A percentile compares a stretch with the other conserved stretches of the same genome.
These are phyloP conservation scores for Sminthopsis crassicaudata DNA, from an alignment of 2,113 vertebrate species.

Conservation along the genomic window DNA sequence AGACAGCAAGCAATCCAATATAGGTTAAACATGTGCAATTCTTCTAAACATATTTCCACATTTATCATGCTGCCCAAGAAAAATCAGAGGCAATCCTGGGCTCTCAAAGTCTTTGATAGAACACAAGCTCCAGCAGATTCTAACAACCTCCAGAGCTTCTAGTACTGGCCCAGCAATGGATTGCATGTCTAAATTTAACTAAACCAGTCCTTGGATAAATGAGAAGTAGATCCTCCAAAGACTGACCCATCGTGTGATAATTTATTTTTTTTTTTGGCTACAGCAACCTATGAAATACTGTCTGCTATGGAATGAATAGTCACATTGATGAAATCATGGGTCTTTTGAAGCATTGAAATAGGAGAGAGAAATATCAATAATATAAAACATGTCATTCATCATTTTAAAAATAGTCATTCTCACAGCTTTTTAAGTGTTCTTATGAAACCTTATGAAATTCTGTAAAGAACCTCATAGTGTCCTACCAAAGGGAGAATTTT, in stretches of 20 bases:
- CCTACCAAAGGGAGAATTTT: not conserved
- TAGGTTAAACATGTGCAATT: too few relatives aligned
- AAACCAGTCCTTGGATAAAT: not conserved
- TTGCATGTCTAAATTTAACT: not conserved
- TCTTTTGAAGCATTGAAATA: not conserved
- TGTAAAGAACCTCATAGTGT: not conserved
- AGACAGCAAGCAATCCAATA: too few relatives aligned
- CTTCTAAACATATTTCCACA: too few relatives aligned
- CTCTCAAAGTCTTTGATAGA: not conserved
- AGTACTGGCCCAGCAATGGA: not conserved
- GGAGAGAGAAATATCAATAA: not conserved
- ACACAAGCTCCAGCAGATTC: not conserved
- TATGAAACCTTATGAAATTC: not conserved
- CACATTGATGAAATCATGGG: not conserved
- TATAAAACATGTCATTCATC: not conserved
- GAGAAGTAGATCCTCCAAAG: not conserved
- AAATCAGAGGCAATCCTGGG: not conserved
- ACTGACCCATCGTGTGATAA: not conserved
- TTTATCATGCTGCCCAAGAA: too few relatives aligned
- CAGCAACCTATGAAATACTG: not conserved
- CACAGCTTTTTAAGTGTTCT: not conserved
- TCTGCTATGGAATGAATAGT: not conserved
- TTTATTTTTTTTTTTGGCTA: not conserved
- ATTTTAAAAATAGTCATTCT: not conserved
- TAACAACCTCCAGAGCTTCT: not conserved